Evolutionary conservation across 2,797 vertebrate species (phyloP).

Genomic region (Semaprochilodus insignis): DNA sequence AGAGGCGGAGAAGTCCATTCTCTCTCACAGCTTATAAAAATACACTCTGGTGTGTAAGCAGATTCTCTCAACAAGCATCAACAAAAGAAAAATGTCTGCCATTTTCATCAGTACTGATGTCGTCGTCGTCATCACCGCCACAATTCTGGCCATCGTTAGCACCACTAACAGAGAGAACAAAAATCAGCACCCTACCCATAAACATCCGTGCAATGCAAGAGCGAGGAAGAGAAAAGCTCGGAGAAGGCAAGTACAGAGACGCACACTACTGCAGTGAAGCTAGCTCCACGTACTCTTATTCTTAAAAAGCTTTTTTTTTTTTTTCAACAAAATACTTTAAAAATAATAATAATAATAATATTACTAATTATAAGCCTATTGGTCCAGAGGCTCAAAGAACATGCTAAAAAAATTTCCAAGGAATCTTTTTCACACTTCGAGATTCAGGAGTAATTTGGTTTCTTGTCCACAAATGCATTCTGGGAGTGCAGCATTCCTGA

Average conservation of each 20-base stretch:
- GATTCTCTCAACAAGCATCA: not conserved
- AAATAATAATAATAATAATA: not conserved
- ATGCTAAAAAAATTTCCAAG: too few species aligned
- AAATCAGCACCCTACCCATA: slow-evolving; percentile 10
- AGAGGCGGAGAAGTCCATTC: not conserved
- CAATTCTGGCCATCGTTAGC: slow-evolving; percentile 28
- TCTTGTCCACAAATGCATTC: not conserved
- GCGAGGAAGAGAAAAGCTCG: slow-evolving; percentile 2
- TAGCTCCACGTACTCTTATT: too few species aligned
- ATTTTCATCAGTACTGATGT: not conserved
- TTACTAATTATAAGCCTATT: slow-evolving; percentile 12
- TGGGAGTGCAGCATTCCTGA: slow-evolving; percentile 27
- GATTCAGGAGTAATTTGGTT: not conserved
- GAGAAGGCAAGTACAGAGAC: not conserved
- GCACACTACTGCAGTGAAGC: not conserved
- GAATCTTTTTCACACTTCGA: not conserved
- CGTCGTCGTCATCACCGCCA: not conserved
- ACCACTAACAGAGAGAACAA: slow-evolving; percentile 37
- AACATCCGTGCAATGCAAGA: slow-evolving; percentile 9
- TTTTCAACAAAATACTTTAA: too few species aligned
- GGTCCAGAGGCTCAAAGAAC: slow-evolving; percentile 21
- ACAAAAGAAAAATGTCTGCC: not conserved
- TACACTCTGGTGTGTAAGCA: not conserved
- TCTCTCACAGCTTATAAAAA: slow-evolving; percentile 43
- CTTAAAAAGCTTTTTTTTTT: not conserved